Base-by-base conservation (phyloP, 2,113 vertebrate species). In the Lontra canadensis region DNA sequence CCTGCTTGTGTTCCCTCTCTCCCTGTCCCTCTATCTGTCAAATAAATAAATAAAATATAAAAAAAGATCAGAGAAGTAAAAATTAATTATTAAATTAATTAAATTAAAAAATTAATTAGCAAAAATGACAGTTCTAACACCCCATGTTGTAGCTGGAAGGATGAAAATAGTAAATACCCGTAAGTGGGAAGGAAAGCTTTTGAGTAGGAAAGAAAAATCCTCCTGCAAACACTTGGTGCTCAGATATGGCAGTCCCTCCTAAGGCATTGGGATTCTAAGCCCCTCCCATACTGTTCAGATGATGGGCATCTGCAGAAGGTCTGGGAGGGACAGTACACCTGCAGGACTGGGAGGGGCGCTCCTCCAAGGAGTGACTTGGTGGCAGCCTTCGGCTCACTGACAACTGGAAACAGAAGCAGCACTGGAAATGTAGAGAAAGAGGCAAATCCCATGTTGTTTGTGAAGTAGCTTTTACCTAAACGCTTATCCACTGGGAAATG, bases 241-340 rank as follows among this genome's bases (percentile, higher is more conserved):
- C 1, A 4, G 90, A 29, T 5, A 23, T 0, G 7, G 12, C 11
- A 25, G 10, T 42, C 61, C 73, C n/a, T 59, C 69, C 31, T 12
- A 9, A 49, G 0, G 82, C 47, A 3, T 0, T 15, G 14, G 1
- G 49, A 11, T 34, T 1, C n/a, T 18, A 0, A 18, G 49, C 10
- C 31, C 34, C 79, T 61, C 63, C 78, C 57, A 36, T 29, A 26
- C 15, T 4, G 20, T 6, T 26, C 91, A 8, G 12, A 21, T 2
- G 25, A 20, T 34, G 21, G 59, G 29, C 36, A 15, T 23, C 39
- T 6, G 36, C 23, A 6, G 34, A 17, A 59, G 29, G 57, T 17
- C 17, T 11, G 25, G 39, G 26, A 23, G 6, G 26, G 25, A 12
- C 42, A 18, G 18, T 0, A 0, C 13, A 13, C 36, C 39, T 13